Conservation (phyloP, 2,797 vertebrate genomes). For the Threskiornis aethiopicus region DNA sequence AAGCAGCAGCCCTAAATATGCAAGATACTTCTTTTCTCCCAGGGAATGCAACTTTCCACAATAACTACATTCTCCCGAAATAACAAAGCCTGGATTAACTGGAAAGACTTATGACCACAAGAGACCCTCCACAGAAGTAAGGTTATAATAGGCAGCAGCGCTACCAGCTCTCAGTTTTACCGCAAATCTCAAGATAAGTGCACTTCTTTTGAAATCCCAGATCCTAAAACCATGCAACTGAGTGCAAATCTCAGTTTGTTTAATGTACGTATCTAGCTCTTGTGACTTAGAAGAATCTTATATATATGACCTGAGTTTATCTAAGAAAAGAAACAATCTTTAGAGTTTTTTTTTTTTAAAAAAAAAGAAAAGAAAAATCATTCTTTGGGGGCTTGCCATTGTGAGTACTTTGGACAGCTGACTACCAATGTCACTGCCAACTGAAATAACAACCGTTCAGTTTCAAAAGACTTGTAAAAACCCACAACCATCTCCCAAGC, state of each 20-base stretch:
- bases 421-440: conserved; percentile 25
- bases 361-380: background rate
- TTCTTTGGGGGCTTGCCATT: background rate
- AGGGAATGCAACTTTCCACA: background rate
- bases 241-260: conserved; percentile 21
- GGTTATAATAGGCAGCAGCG: background rate
- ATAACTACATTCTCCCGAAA: background rate
- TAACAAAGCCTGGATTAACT: conserved; percentile 42
- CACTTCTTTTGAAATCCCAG: conserved; percentile 31
- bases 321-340: conserved; percentile 19
- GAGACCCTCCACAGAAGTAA: conserved; percentile 15
- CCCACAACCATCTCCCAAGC: background rate
- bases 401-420: conserved; percentile 25
- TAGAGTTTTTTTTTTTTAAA: background rate
- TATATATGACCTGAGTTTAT: background rate
- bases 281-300: conserved; percentile 22
- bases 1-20: background rate
- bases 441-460: conserved; percentile 13
- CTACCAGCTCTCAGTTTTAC: conserved; percentile 5
- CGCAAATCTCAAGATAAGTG: conserved; percentile 37
- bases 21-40: background rate
- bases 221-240: conserved; percentile 1
- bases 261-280: conserved; percentile 19
- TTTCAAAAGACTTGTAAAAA: conserved; percentile 20
- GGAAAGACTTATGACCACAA: background rate